Base-by-base conservation (phyloP, 2,888 invertebrate species). In the Cremastinae sp. region DNA sequence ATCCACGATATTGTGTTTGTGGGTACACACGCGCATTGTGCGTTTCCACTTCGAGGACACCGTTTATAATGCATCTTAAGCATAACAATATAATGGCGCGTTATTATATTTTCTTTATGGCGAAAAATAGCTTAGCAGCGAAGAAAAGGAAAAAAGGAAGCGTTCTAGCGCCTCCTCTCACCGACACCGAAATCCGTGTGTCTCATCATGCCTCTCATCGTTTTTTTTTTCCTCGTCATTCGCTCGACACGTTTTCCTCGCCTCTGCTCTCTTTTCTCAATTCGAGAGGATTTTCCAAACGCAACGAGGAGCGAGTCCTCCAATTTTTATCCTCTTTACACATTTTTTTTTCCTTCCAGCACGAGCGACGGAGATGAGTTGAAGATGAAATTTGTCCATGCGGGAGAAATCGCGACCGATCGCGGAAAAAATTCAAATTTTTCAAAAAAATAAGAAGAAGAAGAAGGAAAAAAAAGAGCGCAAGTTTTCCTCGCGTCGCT, bases 241-340 rank as follows among this genome's bases (percentile, higher is more conserved):
- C 78, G 81, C 80, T 79, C 80, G 78, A 47, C 43, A 81, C 79
- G n/a, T n/a, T n/a, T n/a, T n/a, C n/a, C n/a, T n/a, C n/a, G n/a
- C n/a, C n/a, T 41, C 36, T 12, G 34, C 53, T 41, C 49, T 58
- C 34, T 20, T 51, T 8, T 28, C n/a, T 70, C 77, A 87, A 87
- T 89, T 86, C 84, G 84, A 86, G 86, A 86, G 88, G 86, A 87
- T 86, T 86, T 84, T 70, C 64, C 54, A 74, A 53, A 58, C 70
- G 61, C 49, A 68, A 71, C 70, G 36, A 74, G 36, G 43, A 43
- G 66, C 71, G 59, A 59, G 51, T 59, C 12, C 66, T 43, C 54
- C 51, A 9, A 51, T 56, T 59, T 45, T 49, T 49, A 43, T 16
- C 56, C 45, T 56, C 53, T 45, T 64, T 53, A 34, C 66, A 59